A percentile compares a stretch with the other conserved stretches of the same genome.
phyloP scores from a whole-genome alignment of 1,140 invertebrate genomes.

The Caenorhabditis brenneri region DNA sequence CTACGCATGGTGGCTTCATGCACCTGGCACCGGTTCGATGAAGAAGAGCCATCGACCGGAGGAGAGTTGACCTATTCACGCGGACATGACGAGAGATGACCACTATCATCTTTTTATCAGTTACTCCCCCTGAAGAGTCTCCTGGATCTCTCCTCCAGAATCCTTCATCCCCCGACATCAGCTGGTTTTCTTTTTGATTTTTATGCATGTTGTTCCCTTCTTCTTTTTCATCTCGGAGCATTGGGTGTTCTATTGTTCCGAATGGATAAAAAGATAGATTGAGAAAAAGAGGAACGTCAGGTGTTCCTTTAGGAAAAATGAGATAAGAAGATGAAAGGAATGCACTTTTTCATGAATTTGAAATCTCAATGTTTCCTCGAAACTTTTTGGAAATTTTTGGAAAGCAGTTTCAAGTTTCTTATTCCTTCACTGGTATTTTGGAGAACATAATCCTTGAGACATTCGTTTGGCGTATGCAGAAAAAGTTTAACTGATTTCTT shows the following conservation, averaged over 20 bases:
- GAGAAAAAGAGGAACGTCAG: neutral
- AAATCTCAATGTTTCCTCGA: neutral
- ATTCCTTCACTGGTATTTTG: no score
- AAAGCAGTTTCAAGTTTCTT: no score
- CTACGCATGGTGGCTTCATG: conserved; percentile 37
- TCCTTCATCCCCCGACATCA: neutral
- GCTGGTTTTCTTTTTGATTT: conserved; percentile 9
- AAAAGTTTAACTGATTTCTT: no score
- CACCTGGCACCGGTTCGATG: conserved; percentile 25
- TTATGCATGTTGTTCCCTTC: neutral
- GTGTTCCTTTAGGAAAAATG: neutral
- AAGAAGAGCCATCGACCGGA: neutral
- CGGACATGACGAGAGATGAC: neutral
- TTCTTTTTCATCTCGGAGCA: neutral
- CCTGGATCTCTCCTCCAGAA: neutral
- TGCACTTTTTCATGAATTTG: neutral
- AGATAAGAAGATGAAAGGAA: neutral
- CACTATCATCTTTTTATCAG: conserved; percentile 34
- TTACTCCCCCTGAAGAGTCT: neutral
- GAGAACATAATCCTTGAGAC: no score
- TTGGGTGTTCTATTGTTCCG: conserved; percentile 33
- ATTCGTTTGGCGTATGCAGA: no score
- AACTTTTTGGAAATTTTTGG: no score
- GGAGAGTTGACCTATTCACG: conserved; percentile 17
- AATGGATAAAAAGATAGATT: neutral